A percentile compares a stretch with the other conserved stretches of the same genome.
Conservation (phyloP, 1,140 invertebrate genomes). For the Drosophila trapezifrons region DNA sequence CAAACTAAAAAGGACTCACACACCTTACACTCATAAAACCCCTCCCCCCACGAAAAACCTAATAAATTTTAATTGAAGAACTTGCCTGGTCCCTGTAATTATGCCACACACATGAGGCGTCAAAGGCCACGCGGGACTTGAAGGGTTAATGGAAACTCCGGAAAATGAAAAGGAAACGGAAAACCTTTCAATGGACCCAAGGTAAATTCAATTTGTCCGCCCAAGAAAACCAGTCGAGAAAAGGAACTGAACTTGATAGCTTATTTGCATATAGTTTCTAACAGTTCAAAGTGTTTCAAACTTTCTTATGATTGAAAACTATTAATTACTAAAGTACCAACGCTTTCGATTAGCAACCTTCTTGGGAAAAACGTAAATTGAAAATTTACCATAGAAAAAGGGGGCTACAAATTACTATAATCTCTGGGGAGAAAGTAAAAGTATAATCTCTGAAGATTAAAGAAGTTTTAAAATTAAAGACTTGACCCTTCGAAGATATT, state of each 20-base stretch:
- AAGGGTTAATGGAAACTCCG: slow-evolving; percentile 16
- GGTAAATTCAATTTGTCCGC: slow-evolving; percentile 64
- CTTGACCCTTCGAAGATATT: not conserved
- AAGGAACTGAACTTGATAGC: slow-evolving; percentile 41
- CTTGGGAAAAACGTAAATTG: slow-evolving; percentile 11
- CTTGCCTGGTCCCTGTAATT: slow-evolving; percentile 60
- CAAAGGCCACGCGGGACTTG: slow-evolving; percentile 34
- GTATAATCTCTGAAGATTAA: not conserved
- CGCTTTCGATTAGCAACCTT: slow-evolving; percentile 36
- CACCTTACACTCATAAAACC: not conserved
- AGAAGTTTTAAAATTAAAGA: not conserved
- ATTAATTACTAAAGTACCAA: slow-evolving; percentile 64
- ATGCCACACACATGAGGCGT: slow-evolving; percentile 67
- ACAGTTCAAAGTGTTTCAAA: slow-evolving; percentile 70
- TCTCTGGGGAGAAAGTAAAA: slow-evolving; percentile 10
- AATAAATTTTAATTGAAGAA: slow-evolving; percentile 65
- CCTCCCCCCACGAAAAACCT: slow-evolving; percentile 27
- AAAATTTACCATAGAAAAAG: not conserved
- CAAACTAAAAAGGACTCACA: slow-evolving; percentile 47
- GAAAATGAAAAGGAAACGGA: not conserved
- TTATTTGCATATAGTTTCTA: slow-evolving; percentile 71
- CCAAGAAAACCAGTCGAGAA: slow-evolving; percentile 58
- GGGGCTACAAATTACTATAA: not conserved
- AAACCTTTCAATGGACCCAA: slow-evolving; percentile 34
- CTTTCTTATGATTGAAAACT: slow-evolving; percentile 55